Base-by-base conservation (phyloP, 2,888 invertebrate genomes). In the Pachymerium ferrugineum region DNA sequence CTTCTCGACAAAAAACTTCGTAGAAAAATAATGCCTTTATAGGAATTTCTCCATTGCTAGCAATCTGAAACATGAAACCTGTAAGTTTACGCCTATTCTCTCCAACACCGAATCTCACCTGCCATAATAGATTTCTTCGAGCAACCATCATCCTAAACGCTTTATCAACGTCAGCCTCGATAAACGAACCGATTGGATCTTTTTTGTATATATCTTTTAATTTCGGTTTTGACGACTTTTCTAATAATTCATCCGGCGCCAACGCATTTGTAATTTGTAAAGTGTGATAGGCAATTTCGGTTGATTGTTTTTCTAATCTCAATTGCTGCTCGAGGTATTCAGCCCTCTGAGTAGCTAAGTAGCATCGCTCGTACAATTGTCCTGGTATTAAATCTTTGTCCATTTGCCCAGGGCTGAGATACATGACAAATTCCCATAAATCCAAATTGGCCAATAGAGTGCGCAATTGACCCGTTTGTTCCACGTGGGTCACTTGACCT, bases 371-470 rank as follows among this genome's bases (percentile, higher is more conserved):
- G 31, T 74, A 74, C 0, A 73, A 25, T 74, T 75, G 38, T 22
- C 76, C 76, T 14, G 76, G 74, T 14, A 72, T 67, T 10, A 76
- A 30, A 31, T 68, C 47, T 29, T 71, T 54, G 8, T 74, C 73
- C 35, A 74, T 73, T 71, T 71, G 72, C n/a, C 74, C 76, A 14
- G 76, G 68, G 19, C 75, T 42, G 30, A 76, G 31, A 33, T 76
- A 76, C 33, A 76, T 67, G 16, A 72, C 72, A 74, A 76, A 76
- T 73, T 76, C 76, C 76, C 76, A 76, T n/a, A 76, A 71, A 54
- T 76, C 76, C 70, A 76, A 74, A 30, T 76, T 73, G 1, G 76
- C 73, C n/a, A 31, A 35, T 6, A 76, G 31, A 22, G 67, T 73
- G 25, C 19, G 25, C 16, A 76, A 33, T 19, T 69, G 72, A 19